Percentiles rank a stretch among this genome's conserved stretches.
Conservation (phyloP, 2,888 invertebrate species). For the Lasioglossum pauxillum region DNA sequence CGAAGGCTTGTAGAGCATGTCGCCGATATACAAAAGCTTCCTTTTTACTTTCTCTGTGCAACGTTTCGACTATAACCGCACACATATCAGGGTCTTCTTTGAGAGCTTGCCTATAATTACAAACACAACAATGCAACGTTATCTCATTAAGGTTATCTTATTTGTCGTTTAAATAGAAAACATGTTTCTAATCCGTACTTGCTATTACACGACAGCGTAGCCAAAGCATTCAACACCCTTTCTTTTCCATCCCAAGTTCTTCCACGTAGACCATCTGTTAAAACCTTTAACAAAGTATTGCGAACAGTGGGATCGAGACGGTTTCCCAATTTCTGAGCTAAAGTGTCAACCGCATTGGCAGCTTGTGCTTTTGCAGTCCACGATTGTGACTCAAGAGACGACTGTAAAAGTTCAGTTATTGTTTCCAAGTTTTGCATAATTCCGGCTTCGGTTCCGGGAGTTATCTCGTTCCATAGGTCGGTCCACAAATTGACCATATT, state of each 20-base stretch:
- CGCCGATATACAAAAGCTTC: conserved; percentile 92
- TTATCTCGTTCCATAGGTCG: conserved; percentile 95
- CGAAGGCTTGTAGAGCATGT: conserved; percentile 90
- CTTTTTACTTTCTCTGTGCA: conserved; percentile 92
- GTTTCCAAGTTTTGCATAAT: conserved; percentile 91
- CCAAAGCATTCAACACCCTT: conserved; percentile 91
- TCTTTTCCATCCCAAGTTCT: conserved; percentile 97
- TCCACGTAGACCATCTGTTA: conserved; percentile 90
- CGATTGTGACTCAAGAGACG: conserved; percentile 91
- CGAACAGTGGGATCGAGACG: conserved; percentile 88
- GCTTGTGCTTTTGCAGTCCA: conserved; percentile 95
- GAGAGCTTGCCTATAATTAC: conserved; percentile 81
- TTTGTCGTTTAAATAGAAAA: not conserved
- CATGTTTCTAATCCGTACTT: conserved; percentile 85
- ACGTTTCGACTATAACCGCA: conserved; percentile 87
- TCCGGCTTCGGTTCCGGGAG: conserved; percentile 94
- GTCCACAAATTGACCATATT: conserved; percentile 91
- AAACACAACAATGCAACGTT: conserved; percentile 1
- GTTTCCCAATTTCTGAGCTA: conserved; percentile 89
- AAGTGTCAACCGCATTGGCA: conserved; percentile 92
- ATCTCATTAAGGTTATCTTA: not conserved
- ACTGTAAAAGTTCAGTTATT: conserved; percentile 89
- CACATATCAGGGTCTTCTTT: conserved; percentile 82
- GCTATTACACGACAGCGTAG: conserved; percentile 89
- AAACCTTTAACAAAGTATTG: conserved; percentile 88